Evolutionary conservation across 2,888 invertebrate species (phyloP).

Genomic region (Papilio gigon): DNA sequence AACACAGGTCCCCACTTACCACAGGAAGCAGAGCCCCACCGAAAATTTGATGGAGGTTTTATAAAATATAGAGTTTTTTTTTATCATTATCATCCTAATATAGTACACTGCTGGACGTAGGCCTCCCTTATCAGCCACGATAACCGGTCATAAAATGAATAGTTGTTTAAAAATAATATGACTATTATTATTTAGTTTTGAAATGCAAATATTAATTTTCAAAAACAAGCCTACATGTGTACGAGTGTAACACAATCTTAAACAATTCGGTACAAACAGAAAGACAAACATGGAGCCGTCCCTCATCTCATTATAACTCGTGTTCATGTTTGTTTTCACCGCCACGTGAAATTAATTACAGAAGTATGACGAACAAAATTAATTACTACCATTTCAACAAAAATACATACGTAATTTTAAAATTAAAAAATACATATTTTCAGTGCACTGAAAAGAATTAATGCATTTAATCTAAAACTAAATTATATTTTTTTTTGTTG

Average conservation of each 20-base stretch:
- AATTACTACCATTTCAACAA: conserved; percentile 45
- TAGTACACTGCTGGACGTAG: too few species aligned
- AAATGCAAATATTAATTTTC: conserved; percentile 17
- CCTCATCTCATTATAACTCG: conserved; percentile 55
- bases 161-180: background rate
- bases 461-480: too few species aligned
- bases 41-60: too few species aligned
- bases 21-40: too few species aligned
- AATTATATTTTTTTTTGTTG: too few species aligned
- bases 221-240: background rate
- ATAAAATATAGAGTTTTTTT: too few species aligned
- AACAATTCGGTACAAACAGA: conserved; percentile 30
- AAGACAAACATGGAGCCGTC: conserved; percentile 50
- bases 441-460: background rate
- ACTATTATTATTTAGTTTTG: background rate
- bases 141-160: too few species aligned
- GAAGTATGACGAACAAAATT: conserved; percentile 50
- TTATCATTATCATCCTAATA: too few species aligned
- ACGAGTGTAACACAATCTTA: conserved; percentile 18
- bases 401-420: background rate
- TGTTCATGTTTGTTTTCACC: conserved; percentile 56
- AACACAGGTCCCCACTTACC: too few species aligned
- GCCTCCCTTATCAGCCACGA: too few species aligned
- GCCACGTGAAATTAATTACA: conserved; percentile 59
- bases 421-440: background rate